Base-by-base conservation (phyloP, 2,113 vertebrate genomes). In the Brachionichthys hirsutus region DNA sequence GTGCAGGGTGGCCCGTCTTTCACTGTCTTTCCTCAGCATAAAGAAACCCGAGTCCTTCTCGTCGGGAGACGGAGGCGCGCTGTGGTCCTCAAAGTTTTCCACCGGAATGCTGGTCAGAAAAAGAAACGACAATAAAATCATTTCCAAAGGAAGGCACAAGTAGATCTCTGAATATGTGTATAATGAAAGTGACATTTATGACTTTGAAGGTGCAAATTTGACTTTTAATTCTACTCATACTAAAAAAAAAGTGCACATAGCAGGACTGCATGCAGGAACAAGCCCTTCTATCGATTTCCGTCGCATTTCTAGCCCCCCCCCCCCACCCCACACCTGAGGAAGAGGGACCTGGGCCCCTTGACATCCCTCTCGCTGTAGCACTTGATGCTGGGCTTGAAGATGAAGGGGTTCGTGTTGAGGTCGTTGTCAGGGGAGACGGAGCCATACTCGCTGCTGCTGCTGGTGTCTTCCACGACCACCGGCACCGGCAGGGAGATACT, bases 71-170 rank as follows among this genome's bases (percentile, higher is more conserved):
- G 97, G 96, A 4, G 97, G 97, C 0, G 97, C 97, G 11, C 97
- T 99, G 87, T 99, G 97, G 79, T 99, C 97, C 78, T 99, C 96
- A 66, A 98, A 99, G 80, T 98, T 95, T 84, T 99, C 97, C 81
- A 98, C 97, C 7, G 97, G 97, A 67, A 99, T 98, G 80, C 97
- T 98, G 76, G 36, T 9, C 40, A 60, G 16, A 45, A 45, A n/a
- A 67, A 15, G 7, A 35, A 42, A 43, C 2, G 9, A 30, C 3
- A 30, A 30, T 9, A 4, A n/a, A 51, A 10, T 6, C 14, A 4
- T 43, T 43, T 43, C 8, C 43, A 44, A n/a, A 30, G 9, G 3
- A 14, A 44, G 43, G 14, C 14, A 43, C 2, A n/a, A 14, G 12
- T 13, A 10, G 43, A 44, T 4, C 14, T n/a, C n/a, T 13, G 13